phyloP scores from a whole-genome alignment of 2,797 vertebrate genomes.

The Caiman crocodilus region DNA sequence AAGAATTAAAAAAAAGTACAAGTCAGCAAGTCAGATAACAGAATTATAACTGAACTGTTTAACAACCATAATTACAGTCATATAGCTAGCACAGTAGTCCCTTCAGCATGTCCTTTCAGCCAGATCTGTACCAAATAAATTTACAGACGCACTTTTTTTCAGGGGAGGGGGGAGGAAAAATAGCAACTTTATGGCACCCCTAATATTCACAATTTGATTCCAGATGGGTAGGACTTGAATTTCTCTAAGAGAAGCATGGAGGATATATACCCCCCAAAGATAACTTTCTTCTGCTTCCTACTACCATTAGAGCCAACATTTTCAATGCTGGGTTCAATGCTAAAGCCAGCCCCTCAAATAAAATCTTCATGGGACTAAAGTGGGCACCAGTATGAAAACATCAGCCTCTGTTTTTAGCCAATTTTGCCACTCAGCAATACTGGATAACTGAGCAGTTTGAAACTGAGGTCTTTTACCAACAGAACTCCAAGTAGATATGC shows the following conservation, averaged over 20 bases:
- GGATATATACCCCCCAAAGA: too few relatives aligned
- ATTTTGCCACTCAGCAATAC: background rate
- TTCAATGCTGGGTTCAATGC: too few relatives aligned
- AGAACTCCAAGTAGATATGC: background rate
- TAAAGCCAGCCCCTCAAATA: too few relatives aligned
- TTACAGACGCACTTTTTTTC: too few relatives aligned
- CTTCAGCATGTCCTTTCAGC: background rate
- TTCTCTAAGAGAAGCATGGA: background rate
- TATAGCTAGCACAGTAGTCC: background rate
- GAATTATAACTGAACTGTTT: background rate
- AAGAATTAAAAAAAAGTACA: background rate
- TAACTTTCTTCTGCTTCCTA: background rate
- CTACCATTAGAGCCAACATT: background rate
- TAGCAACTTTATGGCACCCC: background rate
- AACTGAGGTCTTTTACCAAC: background rate
- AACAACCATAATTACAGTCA: background rate
- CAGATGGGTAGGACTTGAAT: background rate
- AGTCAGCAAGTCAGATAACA: background rate
- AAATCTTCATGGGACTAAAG: too few relatives aligned
- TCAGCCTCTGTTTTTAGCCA: background rate
- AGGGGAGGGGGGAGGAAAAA: background rate
- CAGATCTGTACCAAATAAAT: background rate
- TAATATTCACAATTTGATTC: background rate
- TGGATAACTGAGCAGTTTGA: background rate
- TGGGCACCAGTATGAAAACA: background rate